Conservation (phyloP, 1,140 invertebrate species). For the Diachasmimorpha longicaudata region DNA sequence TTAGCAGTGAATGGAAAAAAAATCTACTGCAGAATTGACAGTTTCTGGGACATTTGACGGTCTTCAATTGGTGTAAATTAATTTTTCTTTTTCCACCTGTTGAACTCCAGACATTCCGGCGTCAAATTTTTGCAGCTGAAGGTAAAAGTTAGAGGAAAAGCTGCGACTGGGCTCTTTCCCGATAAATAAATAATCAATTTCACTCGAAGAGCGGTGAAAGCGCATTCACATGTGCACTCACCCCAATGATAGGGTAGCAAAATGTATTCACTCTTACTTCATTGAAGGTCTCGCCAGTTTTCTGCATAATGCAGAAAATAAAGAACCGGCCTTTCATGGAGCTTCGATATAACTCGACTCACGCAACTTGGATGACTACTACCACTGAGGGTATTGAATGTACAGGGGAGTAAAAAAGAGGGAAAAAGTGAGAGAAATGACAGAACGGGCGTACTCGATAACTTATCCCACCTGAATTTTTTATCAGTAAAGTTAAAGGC, state of each 20-base stretch:
- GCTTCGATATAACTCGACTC: background rate
- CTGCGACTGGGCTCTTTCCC: background rate
- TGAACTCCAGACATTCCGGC: background rate
- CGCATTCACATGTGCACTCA: constrained; percentile 8
- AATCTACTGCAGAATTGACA: background rate
- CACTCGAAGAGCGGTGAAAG: background rate
- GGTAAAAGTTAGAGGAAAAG: constrained; percentile 8
- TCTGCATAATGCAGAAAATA: constrained; percentile 1
- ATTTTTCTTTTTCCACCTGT: background rate
- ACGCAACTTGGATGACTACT: constrained; percentile 1
- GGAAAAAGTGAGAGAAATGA: background rate
- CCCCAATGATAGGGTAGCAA: background rate
- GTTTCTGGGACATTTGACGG: too few relatives aligned
- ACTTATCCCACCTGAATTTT: constrained; percentile 53
- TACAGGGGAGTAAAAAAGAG: background rate
- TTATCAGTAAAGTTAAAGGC: constrained; percentile 36
- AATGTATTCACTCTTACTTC: background rate
- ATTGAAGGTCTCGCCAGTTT: background rate
- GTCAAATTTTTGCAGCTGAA: background rate
- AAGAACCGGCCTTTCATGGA: background rate
- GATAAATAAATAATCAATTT: background rate
- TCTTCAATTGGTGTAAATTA: too few relatives aligned
- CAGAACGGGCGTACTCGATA: constrained; percentile 35
- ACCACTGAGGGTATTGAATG: background rate
- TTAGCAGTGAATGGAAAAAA: background rate